Evolutionary conservation across 2,888 invertebrate genomes (phyloP), one percentile per base, ranked within the genome.

Genomic region (Drosophila maculinotata): DNA sequence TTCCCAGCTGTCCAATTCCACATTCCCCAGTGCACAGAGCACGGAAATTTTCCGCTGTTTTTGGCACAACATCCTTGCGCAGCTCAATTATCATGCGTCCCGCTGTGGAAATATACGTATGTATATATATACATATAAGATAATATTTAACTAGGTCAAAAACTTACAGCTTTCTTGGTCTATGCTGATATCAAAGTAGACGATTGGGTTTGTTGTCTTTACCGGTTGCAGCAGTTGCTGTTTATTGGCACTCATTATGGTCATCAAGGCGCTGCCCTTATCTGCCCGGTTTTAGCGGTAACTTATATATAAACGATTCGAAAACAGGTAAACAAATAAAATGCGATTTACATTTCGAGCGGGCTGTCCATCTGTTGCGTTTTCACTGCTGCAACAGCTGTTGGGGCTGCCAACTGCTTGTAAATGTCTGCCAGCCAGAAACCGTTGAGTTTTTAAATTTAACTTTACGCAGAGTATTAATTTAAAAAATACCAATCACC

Each of bases 1-100:
- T 95, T 2, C 95, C 95, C 77, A 92, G 86, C 15, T 83, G 86
- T 0, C 97, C 96, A 1, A 70, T 93, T 1, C 98, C 97, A 70
- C 93, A 95, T 91, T 98, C 97, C 2, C 98, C 98, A 0, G 98
- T 98, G 90, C 99, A 99, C 1, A 99, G 92, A 1, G 95, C 95
- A 74, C 97, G 93, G 90, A 98, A 98, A 92, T 99, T 98, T 91
- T 98, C 98, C 41, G 95, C 96, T 3, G 98, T 97, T 89, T 93
- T 95, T 20, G 98, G 98, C 63, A 96, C 96, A 51, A 95, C 92
- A 92, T 98, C 94, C 87, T 94, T 95, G 90, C 95, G 96, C 57
- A 99, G 92, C 91, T 98, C 97, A 89, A 98, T 95, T 14, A 98
- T 93, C 57, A 98, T 93, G 76, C 97, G 93, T 5, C 97, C 97